Evolutionary conservation across 2,797 vertebrate species (phyloP).

Genomic region (Neomorphus geoffroyi): DNA sequence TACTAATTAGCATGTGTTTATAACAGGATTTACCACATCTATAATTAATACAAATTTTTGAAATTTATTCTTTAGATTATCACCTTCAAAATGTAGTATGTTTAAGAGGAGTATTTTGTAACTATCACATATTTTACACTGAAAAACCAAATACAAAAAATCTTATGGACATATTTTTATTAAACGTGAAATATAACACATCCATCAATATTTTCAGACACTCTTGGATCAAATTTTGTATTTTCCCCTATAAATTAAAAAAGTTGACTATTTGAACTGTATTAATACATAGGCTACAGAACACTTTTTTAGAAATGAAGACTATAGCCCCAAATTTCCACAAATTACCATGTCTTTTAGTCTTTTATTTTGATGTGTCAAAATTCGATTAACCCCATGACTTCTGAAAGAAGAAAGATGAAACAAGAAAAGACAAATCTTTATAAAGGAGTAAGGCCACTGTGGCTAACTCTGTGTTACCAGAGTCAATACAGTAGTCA

Average conservation of each 20-base stretch:
- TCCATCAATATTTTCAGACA: constrained; percentile 30
- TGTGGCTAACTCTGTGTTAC: constrained; percentile 58
- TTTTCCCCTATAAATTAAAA: constrained; percentile 59
- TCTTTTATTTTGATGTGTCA: constrained; percentile 28
- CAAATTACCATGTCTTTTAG: constrained; percentile 15
- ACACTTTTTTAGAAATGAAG: constrained; percentile 38
- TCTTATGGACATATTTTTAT: constrained; percentile 48
- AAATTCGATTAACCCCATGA: constrained; percentile 21
- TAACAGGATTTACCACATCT: constrained; percentile 37
- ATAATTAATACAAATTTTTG: background rate
- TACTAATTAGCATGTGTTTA: constrained; percentile 6
- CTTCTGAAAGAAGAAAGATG: constrained; percentile 46
- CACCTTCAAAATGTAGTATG: background rate
- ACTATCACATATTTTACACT: background rate
- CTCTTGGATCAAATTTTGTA: constrained; percentile 14
- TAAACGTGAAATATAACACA: constrained; percentile 54
- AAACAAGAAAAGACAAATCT: constrained; percentile 65
- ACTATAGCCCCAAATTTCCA: background rate
- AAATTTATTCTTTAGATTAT: background rate
- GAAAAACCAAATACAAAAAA: constrained; percentile 34
- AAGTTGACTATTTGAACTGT: constrained; percentile 45
- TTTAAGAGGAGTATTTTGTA: background rate
- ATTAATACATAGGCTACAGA: background rate
- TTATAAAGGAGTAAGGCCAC: constrained; percentile 73
- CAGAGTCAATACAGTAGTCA: constrained; percentile 63